Conservation (phyloP, 2,113 vertebrate species). For the Onychorhynchus coronatus region DNA sequence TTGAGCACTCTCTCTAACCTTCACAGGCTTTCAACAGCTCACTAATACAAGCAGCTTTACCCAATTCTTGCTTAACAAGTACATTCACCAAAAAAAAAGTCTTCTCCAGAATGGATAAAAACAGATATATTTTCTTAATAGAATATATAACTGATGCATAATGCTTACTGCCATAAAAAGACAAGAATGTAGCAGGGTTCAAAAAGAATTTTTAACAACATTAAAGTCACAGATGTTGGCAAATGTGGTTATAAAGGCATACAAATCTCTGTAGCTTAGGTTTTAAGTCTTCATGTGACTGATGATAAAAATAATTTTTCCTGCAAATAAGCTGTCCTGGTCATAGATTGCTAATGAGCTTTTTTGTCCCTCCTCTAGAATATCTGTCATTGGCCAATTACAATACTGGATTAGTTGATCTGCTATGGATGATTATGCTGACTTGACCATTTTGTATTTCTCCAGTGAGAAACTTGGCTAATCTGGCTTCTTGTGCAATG, state of each 20-base stretch:
- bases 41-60: neutral
- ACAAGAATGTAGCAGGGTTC: neutral
- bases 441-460: neutral
- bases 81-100: neutral
- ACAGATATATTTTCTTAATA: neutral
- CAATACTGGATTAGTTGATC: neutral
- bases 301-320: neutral
- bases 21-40: neutral
- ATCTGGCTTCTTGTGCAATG: neutral
- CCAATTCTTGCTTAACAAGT: neutral
- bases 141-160: neutral
- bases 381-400: neutral
- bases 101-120: neutral
- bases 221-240: neutral
- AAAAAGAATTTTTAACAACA: neutral
- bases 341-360: neutral
- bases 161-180: neutral
- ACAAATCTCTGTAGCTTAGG: neutral
- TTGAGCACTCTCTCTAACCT: neutral
- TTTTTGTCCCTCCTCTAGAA: neutral
- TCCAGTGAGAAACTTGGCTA: neutral
- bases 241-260: neutral
- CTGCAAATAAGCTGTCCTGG: neutral
- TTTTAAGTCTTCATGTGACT: neutral
- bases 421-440: neutral